Evolutionary conservation across 2,797 vertebrate genomes (phyloP).

Genomic region (Tokudaia muenninki): DNA sequence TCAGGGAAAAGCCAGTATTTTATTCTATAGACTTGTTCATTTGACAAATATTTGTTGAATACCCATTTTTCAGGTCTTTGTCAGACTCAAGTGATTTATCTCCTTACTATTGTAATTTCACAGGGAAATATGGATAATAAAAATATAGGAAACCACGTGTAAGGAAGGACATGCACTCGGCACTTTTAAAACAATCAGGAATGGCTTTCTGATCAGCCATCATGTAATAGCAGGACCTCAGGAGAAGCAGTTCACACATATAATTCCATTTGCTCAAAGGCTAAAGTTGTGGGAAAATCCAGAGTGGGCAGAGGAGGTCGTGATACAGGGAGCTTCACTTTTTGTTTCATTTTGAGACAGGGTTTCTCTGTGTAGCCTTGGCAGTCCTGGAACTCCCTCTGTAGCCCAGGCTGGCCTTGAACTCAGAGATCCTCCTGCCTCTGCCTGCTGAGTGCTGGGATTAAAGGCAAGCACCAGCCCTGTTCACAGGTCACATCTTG

Average conservation of each 20-base stretch:
- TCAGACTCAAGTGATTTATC: neutral
- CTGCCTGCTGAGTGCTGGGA: neutral
- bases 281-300: neutral
- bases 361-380: neutral
- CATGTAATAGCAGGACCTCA: neutral
- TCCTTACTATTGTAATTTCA: neutral
- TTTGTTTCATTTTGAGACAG: neutral
- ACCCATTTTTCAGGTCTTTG: slow-evolving; percentile 4
- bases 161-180: neutral
- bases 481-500: neutral
- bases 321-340: no score
- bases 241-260: neutral
- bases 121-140: neutral
- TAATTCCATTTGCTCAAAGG: neutral
- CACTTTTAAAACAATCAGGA: neutral
- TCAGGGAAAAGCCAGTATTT: slow-evolving; percentile 28
- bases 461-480: no score
- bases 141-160: neutral
- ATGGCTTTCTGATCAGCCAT: neutral
- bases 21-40: slow-evolving; percentile 5
- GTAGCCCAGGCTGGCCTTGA: neutral
- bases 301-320: neutral
- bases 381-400: neutral
- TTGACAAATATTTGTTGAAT: neutral
- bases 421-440: neutral